These are phyloP conservation scores for Gastrophysa polygoni DNA, from an alignment of 2,888 invertebrate genomes.

Conservation along the genomic window DNA sequence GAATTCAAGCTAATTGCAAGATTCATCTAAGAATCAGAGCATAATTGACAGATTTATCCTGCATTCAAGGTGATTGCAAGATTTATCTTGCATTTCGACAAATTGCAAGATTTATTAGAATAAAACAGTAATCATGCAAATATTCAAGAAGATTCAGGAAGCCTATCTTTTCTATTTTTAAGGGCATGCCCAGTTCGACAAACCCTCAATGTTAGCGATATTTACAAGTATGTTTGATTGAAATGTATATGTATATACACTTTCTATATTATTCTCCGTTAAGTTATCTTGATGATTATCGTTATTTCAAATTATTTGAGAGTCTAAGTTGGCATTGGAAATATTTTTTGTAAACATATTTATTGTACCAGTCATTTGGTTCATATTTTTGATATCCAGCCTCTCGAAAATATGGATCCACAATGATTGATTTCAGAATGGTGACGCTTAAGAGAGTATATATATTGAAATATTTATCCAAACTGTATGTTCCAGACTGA, in stretches of 20 bases:
- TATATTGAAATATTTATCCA: conserved; percentile 31
- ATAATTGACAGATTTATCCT: too few relatives aligned
- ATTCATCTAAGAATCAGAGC: too few relatives aligned
- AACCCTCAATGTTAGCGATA: background rate
- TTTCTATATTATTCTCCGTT: conserved; percentile 7
- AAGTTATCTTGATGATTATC: background rate
- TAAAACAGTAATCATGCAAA: too few relatives aligned
- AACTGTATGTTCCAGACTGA: conserved; percentile 38
- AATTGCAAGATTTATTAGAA: too few relatives aligned
- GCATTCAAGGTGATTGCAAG: too few relatives aligned
- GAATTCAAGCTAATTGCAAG: too few relatives aligned
- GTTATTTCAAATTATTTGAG: background rate
- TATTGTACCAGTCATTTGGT: conserved; percentile 30
- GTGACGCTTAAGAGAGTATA: conserved; percentile 36
- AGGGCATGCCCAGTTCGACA: too few relatives aligned
- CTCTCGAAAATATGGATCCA: conserved; percentile 51
- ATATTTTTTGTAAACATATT: conserved; percentile 15
- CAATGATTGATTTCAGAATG: conserved; percentile 23
- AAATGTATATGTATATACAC: background rate
- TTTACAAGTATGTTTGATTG: background rate
- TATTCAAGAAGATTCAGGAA: too few relatives aligned
- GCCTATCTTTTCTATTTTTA: too few relatives aligned
- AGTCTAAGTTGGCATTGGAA: conserved; percentile 6
- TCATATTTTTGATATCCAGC: conserved; percentile 53
- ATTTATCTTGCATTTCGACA: too few relatives aligned